Evolutionary conservation across 2,888 invertebrate species (phyloP).

Genomic region (Tachystola acroxantha): DNA sequence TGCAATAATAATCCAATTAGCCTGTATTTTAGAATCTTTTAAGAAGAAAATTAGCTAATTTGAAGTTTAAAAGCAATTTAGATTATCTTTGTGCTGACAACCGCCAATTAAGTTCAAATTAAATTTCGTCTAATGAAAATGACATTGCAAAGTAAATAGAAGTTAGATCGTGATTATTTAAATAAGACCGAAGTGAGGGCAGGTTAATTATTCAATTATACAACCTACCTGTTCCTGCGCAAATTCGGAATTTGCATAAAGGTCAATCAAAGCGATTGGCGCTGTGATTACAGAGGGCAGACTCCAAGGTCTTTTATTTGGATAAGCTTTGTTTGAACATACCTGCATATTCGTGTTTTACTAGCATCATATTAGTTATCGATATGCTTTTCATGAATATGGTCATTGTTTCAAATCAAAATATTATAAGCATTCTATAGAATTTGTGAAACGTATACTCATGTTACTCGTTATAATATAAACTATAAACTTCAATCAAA

Average conservation of each 20-base stretch:
- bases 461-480: too few species aligned
- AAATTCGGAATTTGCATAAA: slow-evolving; percentile 60
- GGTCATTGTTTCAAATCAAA: not conserved
- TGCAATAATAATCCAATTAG: too few species aligned
- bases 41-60: too few species aligned
- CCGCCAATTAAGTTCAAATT: too few species aligned
- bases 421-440: not conserved
- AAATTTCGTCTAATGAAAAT: too few species aligned
- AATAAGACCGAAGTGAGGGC: slow-evolving; percentile 33
- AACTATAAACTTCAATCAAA: too few species aligned
- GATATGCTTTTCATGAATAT: slow-evolving; percentile 1
- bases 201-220: slow-evolving; percentile 65
- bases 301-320: slow-evolving; percentile 31
- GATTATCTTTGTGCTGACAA: too few species aligned
- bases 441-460: too few species aligned
- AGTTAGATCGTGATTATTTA: not conserved
- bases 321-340: slow-evolving; percentile 40
- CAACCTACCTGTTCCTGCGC: slow-evolving; percentile 35
- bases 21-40: too few species aligned
- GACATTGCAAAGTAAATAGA: too few species aligned
- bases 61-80: too few species aligned
- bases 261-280: slow-evolving; percentile 57
- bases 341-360: slow-evolving; percentile 3
- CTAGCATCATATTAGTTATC: slow-evolving; percentile 14
- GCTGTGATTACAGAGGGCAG: slow-evolving; percentile 40